phyloP scores from a whole-genome alignment of 2,888 invertebrate species.

The Portevinia maculata region DNA sequence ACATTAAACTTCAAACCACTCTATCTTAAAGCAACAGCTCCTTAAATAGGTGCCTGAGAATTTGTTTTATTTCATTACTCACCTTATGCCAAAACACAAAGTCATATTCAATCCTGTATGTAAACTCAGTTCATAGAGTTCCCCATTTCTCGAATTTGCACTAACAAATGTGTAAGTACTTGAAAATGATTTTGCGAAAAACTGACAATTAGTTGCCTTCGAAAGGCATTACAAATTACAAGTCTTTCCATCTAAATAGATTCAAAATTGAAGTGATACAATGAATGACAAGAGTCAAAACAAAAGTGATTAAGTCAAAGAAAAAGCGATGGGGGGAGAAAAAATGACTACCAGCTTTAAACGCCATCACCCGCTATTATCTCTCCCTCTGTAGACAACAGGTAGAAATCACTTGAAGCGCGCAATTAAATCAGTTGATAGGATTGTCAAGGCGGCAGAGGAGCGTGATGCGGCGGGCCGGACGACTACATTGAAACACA shows the following conservation, averaged over 20 bases:
- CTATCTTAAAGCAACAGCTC: too few species aligned
- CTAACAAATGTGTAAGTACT: too few species aligned
- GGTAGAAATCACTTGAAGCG: constrained; percentile 59
- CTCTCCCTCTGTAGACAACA: constrained; percentile 57
- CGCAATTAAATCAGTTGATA: constrained; percentile 50
- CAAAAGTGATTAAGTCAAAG: constrained; percentile 68
- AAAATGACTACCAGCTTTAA: too few species aligned
- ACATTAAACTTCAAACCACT: too few species aligned
- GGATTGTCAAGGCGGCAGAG: constrained; percentile 6
- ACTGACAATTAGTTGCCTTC: constrained; percentile 68
- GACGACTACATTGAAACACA: not conserved
- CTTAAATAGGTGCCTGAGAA: too few species aligned
- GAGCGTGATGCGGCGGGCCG: not conserved
- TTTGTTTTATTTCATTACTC: too few species aligned
- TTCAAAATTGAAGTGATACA: constrained; percentile 70
- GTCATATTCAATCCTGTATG: too few species aligned
- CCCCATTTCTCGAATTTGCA: too few species aligned
- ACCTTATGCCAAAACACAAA: too few species aligned
- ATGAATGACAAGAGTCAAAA: constrained; percentile 70
- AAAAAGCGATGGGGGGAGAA: too few species aligned
- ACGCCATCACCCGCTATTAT: too few species aligned
- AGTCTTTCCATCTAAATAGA: constrained; percentile 67
- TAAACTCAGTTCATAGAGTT: too few species aligned
- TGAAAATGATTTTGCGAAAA: constrained; percentile 53
- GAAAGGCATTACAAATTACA: constrained; percentile 68